A percentile compares a stretch with the other conserved stretches of the same genome.
Conservation (phyloP, 1,140 invertebrate species). For the roundworm (Caenorhabditis elegans) region DNA sequence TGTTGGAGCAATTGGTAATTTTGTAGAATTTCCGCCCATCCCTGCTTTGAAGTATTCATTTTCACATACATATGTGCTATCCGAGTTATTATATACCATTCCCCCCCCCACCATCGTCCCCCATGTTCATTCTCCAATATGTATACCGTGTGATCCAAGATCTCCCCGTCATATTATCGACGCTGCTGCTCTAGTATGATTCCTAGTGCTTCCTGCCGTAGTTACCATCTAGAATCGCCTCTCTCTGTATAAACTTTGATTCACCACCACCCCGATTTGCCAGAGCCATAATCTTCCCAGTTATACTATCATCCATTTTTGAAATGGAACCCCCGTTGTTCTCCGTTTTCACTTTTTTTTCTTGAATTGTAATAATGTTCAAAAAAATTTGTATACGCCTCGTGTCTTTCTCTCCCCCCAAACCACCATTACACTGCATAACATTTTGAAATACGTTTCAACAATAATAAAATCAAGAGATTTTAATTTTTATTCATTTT, state of each 20-base stretch:
- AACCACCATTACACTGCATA: not conserved
- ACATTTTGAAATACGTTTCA: not conserved
- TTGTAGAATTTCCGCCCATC: too few relatives aligned
- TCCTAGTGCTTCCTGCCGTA: not conserved
- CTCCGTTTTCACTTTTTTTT: not conserved
- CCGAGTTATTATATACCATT: not conserved
- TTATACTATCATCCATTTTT: not conserved
- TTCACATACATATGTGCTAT: too few relatives aligned
- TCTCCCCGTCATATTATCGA: too few relatives aligned
- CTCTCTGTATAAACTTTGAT: not conserved
- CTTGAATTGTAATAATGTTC: too few relatives aligned
- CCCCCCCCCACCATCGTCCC: too few relatives aligned
- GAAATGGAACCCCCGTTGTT: not conserved
- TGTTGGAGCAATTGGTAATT: too few relatives aligned
- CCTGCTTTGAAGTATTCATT: too few relatives aligned
- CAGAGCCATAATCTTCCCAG: not conserved
- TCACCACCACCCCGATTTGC: not conserved
- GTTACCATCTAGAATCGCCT: too few relatives aligned
- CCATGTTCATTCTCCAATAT: not conserved
- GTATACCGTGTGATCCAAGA: constrained; percentile 1
- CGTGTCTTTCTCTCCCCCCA: not conserved
- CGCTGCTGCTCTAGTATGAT: not conserved
- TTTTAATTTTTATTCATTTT: not conserved
- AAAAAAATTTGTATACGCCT: not conserved
- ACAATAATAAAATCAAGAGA: not conserved